Conservation (phyloP, 2,888 invertebrate genomes). For the Heliconius charithonia region DNA sequence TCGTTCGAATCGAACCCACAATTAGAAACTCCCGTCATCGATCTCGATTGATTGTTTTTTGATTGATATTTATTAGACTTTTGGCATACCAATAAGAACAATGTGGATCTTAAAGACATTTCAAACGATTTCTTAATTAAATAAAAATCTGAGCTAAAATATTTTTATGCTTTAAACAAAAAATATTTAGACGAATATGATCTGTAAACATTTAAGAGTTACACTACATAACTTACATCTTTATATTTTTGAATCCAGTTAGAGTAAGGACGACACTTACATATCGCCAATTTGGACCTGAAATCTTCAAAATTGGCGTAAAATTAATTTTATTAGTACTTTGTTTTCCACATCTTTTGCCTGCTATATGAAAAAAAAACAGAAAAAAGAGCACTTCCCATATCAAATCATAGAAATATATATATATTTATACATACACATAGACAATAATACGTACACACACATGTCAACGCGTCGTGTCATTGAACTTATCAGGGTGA, state of each 20-base stretch:
- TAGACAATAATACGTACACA: not conserved
- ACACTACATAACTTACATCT: too few relatives aligned
- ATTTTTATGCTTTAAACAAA: too few relatives aligned
- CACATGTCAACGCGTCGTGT: constrained; percentile 57
- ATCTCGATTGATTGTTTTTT: not conserved
- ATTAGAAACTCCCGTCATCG: not conserved
- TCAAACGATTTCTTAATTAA: not conserved
- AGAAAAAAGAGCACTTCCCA: constrained; percentile 1
- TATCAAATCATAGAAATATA: not conserved
- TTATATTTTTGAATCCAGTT: too few relatives aligned
- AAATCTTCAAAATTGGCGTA: not conserved
- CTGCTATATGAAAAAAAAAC: not conserved
- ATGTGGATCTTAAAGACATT: not conserved
- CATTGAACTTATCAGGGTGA: constrained; percentile 81
- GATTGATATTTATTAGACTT: constrained; percentile 15
- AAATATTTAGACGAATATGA: too few relatives aligned
- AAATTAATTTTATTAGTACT: not conserved
- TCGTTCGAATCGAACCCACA: too few relatives aligned
- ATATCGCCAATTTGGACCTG: not conserved
- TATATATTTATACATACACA: not conserved
- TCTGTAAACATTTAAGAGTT: too few relatives aligned
- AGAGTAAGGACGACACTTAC: too few relatives aligned
- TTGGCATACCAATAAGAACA: constrained; percentile 2
- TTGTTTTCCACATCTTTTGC: not conserved
- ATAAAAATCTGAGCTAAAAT: too few relatives aligned